Percentiles rank a stretch among this genome's conserved stretches.
phyloP scores from a whole-genome alignment of 2,113 vertebrate genomes.

The Gymnocephalus cernua region DNA sequence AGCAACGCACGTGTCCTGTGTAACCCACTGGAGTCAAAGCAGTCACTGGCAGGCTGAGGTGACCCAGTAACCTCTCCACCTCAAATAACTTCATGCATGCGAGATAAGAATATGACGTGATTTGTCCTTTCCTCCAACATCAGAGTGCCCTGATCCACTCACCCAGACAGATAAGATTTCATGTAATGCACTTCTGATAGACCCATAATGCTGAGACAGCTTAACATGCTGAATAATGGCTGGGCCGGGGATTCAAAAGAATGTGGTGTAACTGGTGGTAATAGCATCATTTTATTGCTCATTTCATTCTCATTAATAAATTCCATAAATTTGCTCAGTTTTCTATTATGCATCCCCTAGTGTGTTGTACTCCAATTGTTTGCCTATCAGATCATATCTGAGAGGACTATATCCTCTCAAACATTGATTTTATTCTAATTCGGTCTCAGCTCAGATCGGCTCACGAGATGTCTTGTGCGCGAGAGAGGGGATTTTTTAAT shows the following conservation, averaged over 20 bases:
- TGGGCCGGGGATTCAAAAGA: neutral
- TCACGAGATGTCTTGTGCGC: slow-evolving; percentile 86
- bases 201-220: slow-evolving; percentile 46
- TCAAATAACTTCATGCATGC: slow-evolving; percentile 28
- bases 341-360: slow-evolving; percentile 46
- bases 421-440: slow-evolving; percentile 84
- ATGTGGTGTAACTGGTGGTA: slow-evolving; percentile 49
- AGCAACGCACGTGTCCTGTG: slow-evolving; percentile 50
- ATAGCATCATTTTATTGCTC: slow-evolving; percentile 13
- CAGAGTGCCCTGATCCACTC: slow-evolving; percentile 2
- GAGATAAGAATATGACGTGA: neutral
- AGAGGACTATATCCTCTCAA: slow-evolving; percentile 52
- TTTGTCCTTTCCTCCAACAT: slow-evolving; percentile 24
- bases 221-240: slow-evolving; percentile 28
- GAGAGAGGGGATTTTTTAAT: slow-evolving; percentile 77
- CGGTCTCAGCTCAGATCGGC: slow-evolving; percentile 75
- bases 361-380: slow-evolving; percentile 73
- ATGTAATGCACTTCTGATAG: slow-evolving; percentile 30
- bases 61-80: slow-evolving; percentile 53
- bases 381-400: slow-evolving; percentile 66
- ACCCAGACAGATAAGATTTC: slow-evolving; percentile 30
- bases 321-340: slow-evolving; percentile 47
- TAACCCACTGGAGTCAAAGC: slow-evolving; percentile 3
- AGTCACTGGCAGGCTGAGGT: slow-evolving; percentile 2
- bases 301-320: slow-evolving; percentile 66